phyloP scores from a whole-genome alignment of 2,797 vertebrate genomes.

The Mormyrops attenuatus region DNA sequence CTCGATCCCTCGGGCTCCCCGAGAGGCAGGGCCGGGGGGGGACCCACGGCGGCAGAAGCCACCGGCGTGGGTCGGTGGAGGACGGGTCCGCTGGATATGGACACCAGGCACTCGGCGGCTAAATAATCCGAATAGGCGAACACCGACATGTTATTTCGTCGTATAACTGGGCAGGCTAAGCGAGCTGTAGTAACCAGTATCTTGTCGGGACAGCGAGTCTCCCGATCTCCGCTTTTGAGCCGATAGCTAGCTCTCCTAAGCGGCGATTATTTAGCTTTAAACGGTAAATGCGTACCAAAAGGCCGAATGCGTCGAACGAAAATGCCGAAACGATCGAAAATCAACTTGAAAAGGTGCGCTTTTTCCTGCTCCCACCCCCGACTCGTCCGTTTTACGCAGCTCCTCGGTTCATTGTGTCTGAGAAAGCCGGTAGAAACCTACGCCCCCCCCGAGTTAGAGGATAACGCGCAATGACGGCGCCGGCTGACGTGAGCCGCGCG shows the following conservation, averaged over 20 bases:
- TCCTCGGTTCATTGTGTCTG: slow-evolving; percentile 73
- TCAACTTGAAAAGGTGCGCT: slow-evolving; percentile 24
- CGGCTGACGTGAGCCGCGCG: slow-evolving; percentile 31
- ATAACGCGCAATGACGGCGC: slow-evolving; percentile 54
- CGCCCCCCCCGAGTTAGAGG: slow-evolving; percentile 58
- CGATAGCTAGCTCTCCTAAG: not conserved
- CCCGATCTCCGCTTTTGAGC: slow-evolving; percentile 46
- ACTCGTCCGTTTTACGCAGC: slow-evolving; percentile 49
- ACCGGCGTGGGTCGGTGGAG: slow-evolving; percentile 73
- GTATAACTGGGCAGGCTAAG: slow-evolving; percentile 3
- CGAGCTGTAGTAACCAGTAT: not conserved
- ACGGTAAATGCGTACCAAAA: not conserved
- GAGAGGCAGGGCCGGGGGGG: slow-evolving; percentile 55
- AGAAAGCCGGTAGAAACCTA: slow-evolving; percentile 67
- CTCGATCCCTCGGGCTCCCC: slow-evolving; percentile 65
- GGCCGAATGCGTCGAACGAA: not conserved
- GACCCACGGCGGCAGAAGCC: slow-evolving; percentile 54
- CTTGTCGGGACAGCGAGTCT: slow-evolving; percentile 14
- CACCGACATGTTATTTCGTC: slow-evolving; percentile 60
- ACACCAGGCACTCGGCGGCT: slow-evolving; percentile 82
- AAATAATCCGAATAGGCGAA: slow-evolving; percentile 78
- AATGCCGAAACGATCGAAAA: slow-evolving; percentile 29
- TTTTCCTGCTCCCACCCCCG: slow-evolving; percentile 39
- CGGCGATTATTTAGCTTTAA: not conserved
- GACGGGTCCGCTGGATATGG: slow-evolving; percentile 78